Evolutionary conservation across 2,113 vertebrate species (phyloP), one percentile per base, ranked within the genome.

Genomic region (Crypturellus undulatus): DNA sequence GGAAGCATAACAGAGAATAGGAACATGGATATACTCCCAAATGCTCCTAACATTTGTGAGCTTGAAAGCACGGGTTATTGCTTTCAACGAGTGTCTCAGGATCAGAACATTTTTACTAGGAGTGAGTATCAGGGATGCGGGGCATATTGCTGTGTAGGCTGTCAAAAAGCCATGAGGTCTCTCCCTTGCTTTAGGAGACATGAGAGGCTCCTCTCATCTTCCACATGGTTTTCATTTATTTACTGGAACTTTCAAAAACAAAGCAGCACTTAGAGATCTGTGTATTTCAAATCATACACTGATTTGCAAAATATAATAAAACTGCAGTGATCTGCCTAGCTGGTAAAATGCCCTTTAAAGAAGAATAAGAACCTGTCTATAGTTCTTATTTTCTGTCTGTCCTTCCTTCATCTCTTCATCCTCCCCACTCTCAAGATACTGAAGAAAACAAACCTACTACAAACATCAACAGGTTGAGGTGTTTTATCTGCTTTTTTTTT

Each of bases 321-420:
- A 36, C 26, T 67, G 17, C 4, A 2, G 36, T 6, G 11, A 21
- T 62, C 25, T 3, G 24, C 10, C 7, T 1, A 0, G 0, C 7
- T 65, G 5, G 47, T 36, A n/a, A 82, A 78, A 9, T 32, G 22
- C 32, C 87, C 38, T 47, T 89, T 77, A 88, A 87, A 79, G 18
- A 60, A 21, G 4, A 63, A 36, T 36, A 38, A 81, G 36, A 34
- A 70, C 17, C 60, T 78, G 68, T 42, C 38, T 51, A 30, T 15
- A 82, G 28, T 69, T 12, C 20, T 78, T 22, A 51, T 43, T 87
- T 91, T 85, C n/a, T 32, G 21, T 58, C 64, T 92, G 20, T 40
- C 36, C 20, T 30, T 92, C 21, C 72, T 64, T 34, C 25, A 80
- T 32, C 16, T 5, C 16, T 59, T 92, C 42, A 91, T 52, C 34